Conservation (phyloP, 2,113 vertebrate species). For the Saguinus midas region DNA sequence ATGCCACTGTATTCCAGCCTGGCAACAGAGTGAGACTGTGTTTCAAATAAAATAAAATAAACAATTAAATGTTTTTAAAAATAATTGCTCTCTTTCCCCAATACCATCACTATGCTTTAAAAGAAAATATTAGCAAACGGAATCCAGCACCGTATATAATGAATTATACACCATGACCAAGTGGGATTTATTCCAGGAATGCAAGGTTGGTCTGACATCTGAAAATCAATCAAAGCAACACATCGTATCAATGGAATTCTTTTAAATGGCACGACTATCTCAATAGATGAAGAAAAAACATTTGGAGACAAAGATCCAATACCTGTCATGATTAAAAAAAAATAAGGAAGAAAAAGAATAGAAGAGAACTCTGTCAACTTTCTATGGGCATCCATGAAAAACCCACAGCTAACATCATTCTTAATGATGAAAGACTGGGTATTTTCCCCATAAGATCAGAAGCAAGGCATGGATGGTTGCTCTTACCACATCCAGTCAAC, state of each 20-base stretch:
- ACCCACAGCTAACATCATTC: not conserved
- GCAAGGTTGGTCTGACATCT: not conserved
- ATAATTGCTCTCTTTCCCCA: not conserved
- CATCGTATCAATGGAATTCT: not conserved
- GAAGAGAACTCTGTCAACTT: not conserved
- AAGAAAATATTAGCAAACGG: constrained; percentile 13
- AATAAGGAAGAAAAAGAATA: not conserved
- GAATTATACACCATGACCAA: not conserved
- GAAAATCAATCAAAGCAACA: not conserved
- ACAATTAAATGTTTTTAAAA: not conserved
- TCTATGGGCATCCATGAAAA: not conserved
- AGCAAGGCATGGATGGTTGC: not conserved
- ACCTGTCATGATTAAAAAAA: not conserved
- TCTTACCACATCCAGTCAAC: not conserved
- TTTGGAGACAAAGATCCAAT: not conserved
- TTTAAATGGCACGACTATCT: not conserved
- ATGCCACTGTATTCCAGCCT: not conserved
- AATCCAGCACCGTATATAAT: not conserved
- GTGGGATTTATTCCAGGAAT: not conserved
- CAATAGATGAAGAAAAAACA: not conserved
- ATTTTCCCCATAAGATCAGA: not conserved
- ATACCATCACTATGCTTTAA: not conserved
- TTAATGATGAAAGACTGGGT: not conserved
- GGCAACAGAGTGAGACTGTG: not conserved
- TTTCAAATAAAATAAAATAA: not conserved